Percentiles rank a stretch among this genome's conserved stretches.
Conservation (phyloP, 2,888 invertebrate genomes). For the Nebria salina region DNA sequence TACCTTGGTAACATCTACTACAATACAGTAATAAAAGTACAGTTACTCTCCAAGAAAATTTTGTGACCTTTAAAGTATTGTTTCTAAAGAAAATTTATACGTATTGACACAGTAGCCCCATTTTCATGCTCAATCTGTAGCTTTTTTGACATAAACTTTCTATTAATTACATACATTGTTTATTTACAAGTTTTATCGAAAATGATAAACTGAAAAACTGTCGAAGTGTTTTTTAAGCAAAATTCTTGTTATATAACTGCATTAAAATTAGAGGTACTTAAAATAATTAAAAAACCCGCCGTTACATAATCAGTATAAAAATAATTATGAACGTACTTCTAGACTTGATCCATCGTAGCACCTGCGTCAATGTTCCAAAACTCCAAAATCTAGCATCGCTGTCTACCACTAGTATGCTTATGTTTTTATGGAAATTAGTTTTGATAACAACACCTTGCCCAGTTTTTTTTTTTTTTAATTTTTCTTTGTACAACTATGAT, state of each 20-base stretch:
- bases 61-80: neutral
- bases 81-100: neutral
- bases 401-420: neutral
- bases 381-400: neutral
- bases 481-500: conserved; percentile 20
- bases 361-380: neutral
- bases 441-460: neutral
- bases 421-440: neutral
- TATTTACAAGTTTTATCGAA: neutral
- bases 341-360: neutral
- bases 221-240: too few relatives aligned
- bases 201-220: too few relatives aligned
- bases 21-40: neutral
- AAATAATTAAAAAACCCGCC: neutral
- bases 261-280: neutral
- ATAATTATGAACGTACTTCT: neutral
- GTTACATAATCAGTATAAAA: neutral
- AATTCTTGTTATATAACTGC: too few relatives aligned
- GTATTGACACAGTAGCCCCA: neutral
- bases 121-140: neutral
- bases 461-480: neutral
- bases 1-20: neutral
- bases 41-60: neutral
- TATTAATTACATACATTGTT: neutral
- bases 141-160: neutral